phyloP scores from a whole-genome alignment of 2,888 invertebrate species.

The Adelognathus sp. region DNA sequence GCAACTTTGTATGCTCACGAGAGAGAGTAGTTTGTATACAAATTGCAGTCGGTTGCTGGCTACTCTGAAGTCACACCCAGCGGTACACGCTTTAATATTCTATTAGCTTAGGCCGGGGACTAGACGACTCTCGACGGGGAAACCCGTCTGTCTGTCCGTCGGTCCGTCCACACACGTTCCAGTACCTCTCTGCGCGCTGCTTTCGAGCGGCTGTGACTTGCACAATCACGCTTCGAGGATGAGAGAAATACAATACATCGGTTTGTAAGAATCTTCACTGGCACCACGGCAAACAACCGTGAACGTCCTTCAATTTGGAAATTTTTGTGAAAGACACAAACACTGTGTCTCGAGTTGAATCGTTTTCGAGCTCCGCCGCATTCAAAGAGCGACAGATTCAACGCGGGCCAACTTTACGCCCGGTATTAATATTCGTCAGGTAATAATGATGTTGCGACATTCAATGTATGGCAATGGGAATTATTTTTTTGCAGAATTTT shows the following conservation, averaged over 20 bases:
- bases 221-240: conserved; percentile 8
- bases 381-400: no score
- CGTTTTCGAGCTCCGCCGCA: no score
- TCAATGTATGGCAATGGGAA: no score
- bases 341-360: neutral
- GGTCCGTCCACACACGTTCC: conserved; percentile 26
- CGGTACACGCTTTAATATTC: conserved; percentile 68
- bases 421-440: no score
- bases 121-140: neutral
- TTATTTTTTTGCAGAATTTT: no score
- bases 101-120: conserved; percentile 61
- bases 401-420: no score
- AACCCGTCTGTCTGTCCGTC: conserved; percentile 17
- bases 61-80: neutral
- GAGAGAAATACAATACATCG: neutral
- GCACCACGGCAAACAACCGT: neutral
- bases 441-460: no score
- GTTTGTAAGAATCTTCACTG: neutral
- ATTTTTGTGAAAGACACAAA: neutral
- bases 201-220: neutral
- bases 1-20: neutral
- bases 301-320: neutral
- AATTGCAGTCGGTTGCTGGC: conserved; percentile 28
- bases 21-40: conserved; percentile 29
- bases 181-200: neutral